Base-by-base conservation (phyloP, 2,888 invertebrate genomes). In the Rhyacophila evoluta region DNA sequence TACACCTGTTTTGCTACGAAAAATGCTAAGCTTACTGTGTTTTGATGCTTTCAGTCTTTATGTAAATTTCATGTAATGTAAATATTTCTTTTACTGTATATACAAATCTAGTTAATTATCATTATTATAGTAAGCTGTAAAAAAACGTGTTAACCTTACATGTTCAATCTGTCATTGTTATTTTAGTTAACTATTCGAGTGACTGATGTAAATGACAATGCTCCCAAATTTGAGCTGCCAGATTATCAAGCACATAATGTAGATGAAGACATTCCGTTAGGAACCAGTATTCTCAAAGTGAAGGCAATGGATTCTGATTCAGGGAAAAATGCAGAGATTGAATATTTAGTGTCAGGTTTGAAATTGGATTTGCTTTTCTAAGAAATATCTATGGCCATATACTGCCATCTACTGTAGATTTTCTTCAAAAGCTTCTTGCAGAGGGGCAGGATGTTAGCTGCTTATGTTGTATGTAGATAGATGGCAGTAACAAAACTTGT, bases 201-300 rank as follows among this genome's bases (percentile, higher is more conserved):
- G 68, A 96, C 96, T 4, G 99, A 99, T 87, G 96, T 98, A 67
- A 99, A 99, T 86, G 99, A 99, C 89, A 98, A 99, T 87, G 96
- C 97, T 6, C 98, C 98, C 0, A 96, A 97, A 87, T 98, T 97
- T 85, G 98, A 98, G 88, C 88, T 98, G 82, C 98, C 98, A 0
- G 97, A 98, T 87, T 98, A 98, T 87, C 98, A 98, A 87, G 97
- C 97, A 0, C 97, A 97, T 87, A 98, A 98, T 86, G 95, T 98
- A 0, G 97, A 97, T 84, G 98, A 98, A 89, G 98, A 98, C 85
- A 95, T 97, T 83, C 94, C 96, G 0, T 90, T 97, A 38, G 98
- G 98, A 79, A 96, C 97, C 33, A 96, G 95, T 82, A 98, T 99
- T 82, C 90, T 98, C 73, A 96, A 96, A 89, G 98, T 98, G 74